These are phyloP conservation scores for Craniophora ligustri DNA, from an alignment of 2,888 invertebrate species.

Conservation along the genomic window DNA sequence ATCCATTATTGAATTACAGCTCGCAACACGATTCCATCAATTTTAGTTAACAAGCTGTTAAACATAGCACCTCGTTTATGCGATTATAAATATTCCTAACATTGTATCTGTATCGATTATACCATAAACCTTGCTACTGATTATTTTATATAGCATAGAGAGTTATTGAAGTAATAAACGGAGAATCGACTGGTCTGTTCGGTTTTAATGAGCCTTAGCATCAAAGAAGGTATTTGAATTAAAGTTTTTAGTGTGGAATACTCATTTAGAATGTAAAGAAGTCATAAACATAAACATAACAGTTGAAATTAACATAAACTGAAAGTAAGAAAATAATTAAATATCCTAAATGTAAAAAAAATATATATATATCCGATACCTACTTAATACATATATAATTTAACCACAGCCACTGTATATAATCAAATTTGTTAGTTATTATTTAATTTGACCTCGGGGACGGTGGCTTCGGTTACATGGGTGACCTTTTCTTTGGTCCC, in stretches of 20 bases:
- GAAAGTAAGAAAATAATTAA: too few species aligned
- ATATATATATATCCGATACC: too few species aligned
- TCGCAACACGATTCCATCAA: constrained; percentile 7
- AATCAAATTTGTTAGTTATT: too few species aligned
- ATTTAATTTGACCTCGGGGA: too few species aligned
- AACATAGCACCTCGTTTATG: constrained; percentile 10
- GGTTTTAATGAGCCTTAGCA: constrained; percentile 21
- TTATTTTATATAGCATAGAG: constrained; percentile 22
- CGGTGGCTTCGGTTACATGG: too few species aligned
- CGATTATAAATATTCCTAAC: constrained; percentile 30
- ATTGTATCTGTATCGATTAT: constrained; percentile 34
- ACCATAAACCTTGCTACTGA: constrained; percentile 23
- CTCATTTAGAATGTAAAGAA: not conserved
- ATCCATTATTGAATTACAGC: constrained; percentile 17
- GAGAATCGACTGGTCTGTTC: constrained; percentile 17
- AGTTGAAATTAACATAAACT: too few species aligned
- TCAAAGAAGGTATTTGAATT: constrained; percentile 5
- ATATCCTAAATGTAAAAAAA: too few species aligned
- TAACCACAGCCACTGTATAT: too few species aligned
- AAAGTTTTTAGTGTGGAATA: not conserved
- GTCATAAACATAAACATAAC: too few species aligned
- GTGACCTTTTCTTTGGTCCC: too few species aligned
- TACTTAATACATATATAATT: too few species aligned
- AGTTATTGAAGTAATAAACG: constrained; percentile 36
- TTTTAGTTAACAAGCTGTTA: constrained; percentile 14